Evolutionary conservation across 2,888 invertebrate species (phyloP), one percentile per base, ranked within the genome.

Genomic region (Drosophila falleni): DNA sequence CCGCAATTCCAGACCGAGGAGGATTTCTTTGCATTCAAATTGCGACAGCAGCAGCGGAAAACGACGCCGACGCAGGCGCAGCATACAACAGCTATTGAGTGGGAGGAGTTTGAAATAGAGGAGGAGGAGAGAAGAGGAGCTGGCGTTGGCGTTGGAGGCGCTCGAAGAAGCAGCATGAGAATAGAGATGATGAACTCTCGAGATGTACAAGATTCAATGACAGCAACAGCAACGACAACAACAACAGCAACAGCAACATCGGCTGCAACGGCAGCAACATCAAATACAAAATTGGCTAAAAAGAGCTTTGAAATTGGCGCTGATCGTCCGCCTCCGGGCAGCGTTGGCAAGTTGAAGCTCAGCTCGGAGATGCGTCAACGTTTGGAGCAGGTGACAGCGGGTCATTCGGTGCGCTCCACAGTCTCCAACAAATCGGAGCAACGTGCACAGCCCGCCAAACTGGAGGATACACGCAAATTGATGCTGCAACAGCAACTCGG

Each of bases 311-410:
- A 97, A 91, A 95, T 97, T 23, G 97, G 97, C 0, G 96, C 96
- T 0, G 95, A 96, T 65, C 94, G 97, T 42, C 97, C 97, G 0
- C 95, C 96, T 0, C 97, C 97, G 0, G 97, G 97, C 2, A 97
- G 97, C 90, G 96, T 98, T 5, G 98, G 98, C 0, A 98, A 98
- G 91, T 92, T 98, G 1, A 97, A 97, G 87, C 94, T 98, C 9
- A 97, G 97, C 89, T 96, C 97, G 0, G 98, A 98, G 93, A 98
- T 98, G 98, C 94, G 97, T 13, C 96, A 97, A 88, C 94, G 98
- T 74, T 91, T 98, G 68, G 98, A 98, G 91, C 95, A 96, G 91
- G 97, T 98, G 0, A 98, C 97, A 0, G 96, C 97, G 0, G 97
- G 96, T 82, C 97, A 97, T 91, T 97, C 97, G 3, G 96, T 97